Evolutionary conservation across 1,140 invertebrate species (phyloP).

Genomic region (Heliconius nattereri): DNA sequence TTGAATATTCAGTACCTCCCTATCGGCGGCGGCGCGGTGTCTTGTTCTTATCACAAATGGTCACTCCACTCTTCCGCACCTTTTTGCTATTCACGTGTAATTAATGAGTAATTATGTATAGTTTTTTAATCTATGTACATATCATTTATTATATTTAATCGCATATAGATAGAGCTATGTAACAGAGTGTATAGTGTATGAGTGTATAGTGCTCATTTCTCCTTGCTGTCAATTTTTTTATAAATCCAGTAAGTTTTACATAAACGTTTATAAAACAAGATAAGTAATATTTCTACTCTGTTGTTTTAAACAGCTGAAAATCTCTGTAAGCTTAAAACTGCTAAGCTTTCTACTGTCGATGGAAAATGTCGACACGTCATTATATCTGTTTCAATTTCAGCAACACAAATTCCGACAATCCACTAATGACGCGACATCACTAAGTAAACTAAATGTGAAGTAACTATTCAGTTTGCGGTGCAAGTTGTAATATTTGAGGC

Average conservation of each 20-base stretch:
- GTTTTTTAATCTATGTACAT: background rate
- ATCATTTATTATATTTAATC: too few relatives aligned
- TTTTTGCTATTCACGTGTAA: background rate
- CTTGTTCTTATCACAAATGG: background rate
- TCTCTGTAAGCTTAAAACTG: background rate
- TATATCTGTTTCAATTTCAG: background rate
- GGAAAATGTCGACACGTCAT: background rate
- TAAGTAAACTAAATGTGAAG: conserved; percentile 13
- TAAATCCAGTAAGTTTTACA: too few relatives aligned
- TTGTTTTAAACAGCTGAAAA: background rate
- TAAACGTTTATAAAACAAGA: too few relatives aligned
- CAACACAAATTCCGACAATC: background rate
- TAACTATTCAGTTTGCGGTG: background rate
- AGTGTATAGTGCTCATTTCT: too few relatives aligned
- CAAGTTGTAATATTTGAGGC: background rate
- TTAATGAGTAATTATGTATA: background rate
- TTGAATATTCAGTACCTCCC: conserved; percentile 14
- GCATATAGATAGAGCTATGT: too few relatives aligned
- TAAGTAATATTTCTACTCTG: too few relatives aligned
- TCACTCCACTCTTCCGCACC: background rate
- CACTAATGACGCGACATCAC: background rate
- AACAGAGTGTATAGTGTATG: too few relatives aligned
- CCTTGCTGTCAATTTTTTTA: too few relatives aligned
- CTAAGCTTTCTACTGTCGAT: background rate
- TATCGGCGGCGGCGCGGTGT: background rate